These are phyloP conservation scores for Dasysyrphus tricinctus DNA, from an alignment of 2,888 invertebrate genomes.

Conservation along the genomic window DNA sequence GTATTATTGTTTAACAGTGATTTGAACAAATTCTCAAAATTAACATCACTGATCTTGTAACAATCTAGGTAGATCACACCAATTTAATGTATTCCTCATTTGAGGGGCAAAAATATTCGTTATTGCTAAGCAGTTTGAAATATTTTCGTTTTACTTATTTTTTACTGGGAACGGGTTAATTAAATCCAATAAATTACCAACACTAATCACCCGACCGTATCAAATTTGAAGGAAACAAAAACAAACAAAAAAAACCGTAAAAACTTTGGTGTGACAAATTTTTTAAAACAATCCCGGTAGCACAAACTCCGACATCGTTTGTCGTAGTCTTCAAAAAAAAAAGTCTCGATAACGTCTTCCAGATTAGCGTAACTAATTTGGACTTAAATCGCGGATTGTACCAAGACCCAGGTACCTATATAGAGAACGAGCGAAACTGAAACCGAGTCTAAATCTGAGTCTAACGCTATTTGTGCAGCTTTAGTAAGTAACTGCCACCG, in stretches of 20 bases:
- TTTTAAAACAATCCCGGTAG: slow-evolving; percentile 43
- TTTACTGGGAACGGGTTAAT: neutral
- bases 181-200: slow-evolving; percentile 46
- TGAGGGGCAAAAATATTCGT: slow-evolving; percentile 9
- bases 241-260: slow-evolving; percentile 47
- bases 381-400: slow-evolving; percentile 69
- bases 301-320: slow-evolving; percentile 12
- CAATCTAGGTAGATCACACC: neutral
- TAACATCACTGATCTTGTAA: neutral
- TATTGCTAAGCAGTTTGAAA: slow-evolving; percentile 28
- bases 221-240: slow-evolving; percentile 53
- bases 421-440: slow-evolving; percentile 57
- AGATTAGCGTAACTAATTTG: slow-evolving; percentile 72
- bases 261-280: slow-evolving; percentile 60
- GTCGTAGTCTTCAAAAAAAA: slow-evolving; percentile 4
- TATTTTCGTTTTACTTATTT: slow-evolving; percentile 12
- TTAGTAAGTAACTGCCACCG: slow-evolving; percentile 5
- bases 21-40: neutral
- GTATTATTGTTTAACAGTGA: neutral
- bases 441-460: slow-evolving; percentile 52
- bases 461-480: slow-evolving; percentile 52
- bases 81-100: neutral
- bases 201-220: slow-evolving; percentile 61
- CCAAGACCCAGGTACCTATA: neutral
- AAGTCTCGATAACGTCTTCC: slow-evolving; percentile 64